Base-by-base conservation (phyloP, 2,888 invertebrate genomes). In the Shargacucullia verbasci region DNA sequence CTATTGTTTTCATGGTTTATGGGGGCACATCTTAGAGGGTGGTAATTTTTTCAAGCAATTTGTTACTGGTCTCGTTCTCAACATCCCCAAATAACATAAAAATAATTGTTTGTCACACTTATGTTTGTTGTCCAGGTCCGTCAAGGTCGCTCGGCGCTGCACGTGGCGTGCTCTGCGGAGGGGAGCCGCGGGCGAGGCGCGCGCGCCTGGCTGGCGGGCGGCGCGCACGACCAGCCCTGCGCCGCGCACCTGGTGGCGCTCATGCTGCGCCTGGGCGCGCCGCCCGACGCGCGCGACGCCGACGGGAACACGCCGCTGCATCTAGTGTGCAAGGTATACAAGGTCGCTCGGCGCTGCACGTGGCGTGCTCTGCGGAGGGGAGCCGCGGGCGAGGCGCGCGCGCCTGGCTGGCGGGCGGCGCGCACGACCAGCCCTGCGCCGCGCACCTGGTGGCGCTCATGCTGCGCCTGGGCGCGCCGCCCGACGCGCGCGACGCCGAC, bases 221-320 rank as follows among this genome's bases (percentile, higher is more conserved):
- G 2, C 2, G 2, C 20, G 2, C 2, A 20, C 20, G 20, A 2
- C 2, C 20, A 20, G 20, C 20, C 20, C 20, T 20, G 20, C 20
- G 67, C 77, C 80, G 61, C 80, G 81, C 78, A 70, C 46, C 88
- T 92, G 12, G 96, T 97, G 6, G 95, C 95, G 76, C 96, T 97
- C 56, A 92, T 98, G 81, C 91, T 98, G 65, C 95, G 96, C 70
- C 97, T 97, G 20, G 99, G 98, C 10, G 98, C 98, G 0, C 95
- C 96, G 88, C 96, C 97, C 0, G 96, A 96, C 88, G 96, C 96
- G 0, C 89, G 95, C 1, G 99, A 99, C 88, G 96, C 96, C 49
- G 96, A 96, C 55, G 98, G 97, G 14, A 98, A 98, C 91, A 98
- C 98, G 14, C 97, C 98, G 10, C 95, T 99, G 46, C 99, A 99